These are phyloP conservation scores for Arnoldichthys spilopterus DNA, from an alignment of 2,797 vertebrate genomes.

Conservation along the genomic window DNA sequence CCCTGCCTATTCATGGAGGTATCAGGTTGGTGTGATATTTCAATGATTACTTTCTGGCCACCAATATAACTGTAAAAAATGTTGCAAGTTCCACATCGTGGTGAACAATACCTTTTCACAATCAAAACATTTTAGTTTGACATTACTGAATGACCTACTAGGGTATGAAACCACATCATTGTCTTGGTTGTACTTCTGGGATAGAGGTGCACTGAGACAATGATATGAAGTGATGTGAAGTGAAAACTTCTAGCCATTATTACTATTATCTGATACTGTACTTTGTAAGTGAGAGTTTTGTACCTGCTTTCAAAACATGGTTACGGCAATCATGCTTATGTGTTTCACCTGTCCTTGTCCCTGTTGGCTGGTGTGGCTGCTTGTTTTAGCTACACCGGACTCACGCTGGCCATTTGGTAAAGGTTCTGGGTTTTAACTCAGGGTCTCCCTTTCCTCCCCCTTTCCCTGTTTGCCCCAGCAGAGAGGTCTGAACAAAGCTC, in stretches of 20 bases:
- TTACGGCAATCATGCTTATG: too few relatives aligned
- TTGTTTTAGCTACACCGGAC: too few relatives aligned
- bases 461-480: too few relatives aligned
- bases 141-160: background rate
- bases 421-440: too few relatives aligned
- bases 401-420: too few relatives aligned
- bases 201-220: background rate
- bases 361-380: too few relatives aligned
- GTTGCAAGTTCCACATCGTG: constrained; percentile 27
- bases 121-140: background rate
- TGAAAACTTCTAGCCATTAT: too few relatives aligned
- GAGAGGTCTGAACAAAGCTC: too few relatives aligned
- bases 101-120: constrained; percentile 40
- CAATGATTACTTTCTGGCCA: constrained; percentile 28
- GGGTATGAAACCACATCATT: constrained; percentile 5
- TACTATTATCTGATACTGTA: too few relatives aligned
- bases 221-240: too few relatives aligned
- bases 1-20: constrained; percentile 29
- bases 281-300: background rate
- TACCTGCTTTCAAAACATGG: background rate
- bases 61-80: constrained; percentile 35
- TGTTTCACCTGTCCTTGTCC: too few relatives aligned
- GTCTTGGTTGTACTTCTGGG: constrained; percentile 1
- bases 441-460: too few relatives aligned
- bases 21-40: constrained; percentile 37